These are phyloP conservation scores for Crotalus tigris DNA, from an alignment of 2,113 vertebrate genomes.

Conservation along the genomic window DNA sequence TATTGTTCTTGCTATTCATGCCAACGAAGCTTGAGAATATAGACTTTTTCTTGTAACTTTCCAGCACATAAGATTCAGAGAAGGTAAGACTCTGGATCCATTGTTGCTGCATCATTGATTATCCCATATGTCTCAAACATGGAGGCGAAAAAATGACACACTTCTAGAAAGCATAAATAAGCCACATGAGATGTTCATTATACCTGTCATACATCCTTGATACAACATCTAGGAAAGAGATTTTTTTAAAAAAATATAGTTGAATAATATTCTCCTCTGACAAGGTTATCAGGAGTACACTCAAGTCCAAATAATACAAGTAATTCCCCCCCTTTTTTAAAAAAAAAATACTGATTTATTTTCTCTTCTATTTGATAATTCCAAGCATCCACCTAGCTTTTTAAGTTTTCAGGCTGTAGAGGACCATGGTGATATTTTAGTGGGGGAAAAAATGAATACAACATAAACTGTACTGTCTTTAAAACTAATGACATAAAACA, in stretches of 20 bases:
- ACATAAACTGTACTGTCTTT: neutral
- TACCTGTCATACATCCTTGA: neutral
- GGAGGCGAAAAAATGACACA: neutral
- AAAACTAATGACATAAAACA: neutral
- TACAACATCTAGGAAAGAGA: neutral
- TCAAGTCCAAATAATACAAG: neutral
- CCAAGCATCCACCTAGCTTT: neutral
- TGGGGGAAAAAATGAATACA: neutral
- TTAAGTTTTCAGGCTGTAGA: neutral
- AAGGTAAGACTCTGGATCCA: neutral
- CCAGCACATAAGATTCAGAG: neutral
- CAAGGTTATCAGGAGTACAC: neutral
- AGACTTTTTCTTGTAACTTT: neutral
- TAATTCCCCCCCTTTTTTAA: fast-evolving
- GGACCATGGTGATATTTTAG: neutral
- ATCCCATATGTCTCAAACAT: neutral
- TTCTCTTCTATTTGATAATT: no score
- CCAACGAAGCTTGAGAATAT: neutral
- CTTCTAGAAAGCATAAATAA: neutral
- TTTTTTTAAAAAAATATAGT: neutral
- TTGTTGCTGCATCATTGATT: neutral
- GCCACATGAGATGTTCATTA: neutral
- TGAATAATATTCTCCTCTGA: neutral
- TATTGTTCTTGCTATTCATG: neutral
- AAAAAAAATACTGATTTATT: neutral